Evolutionary conservation across 1,140 invertebrate species (phyloP).

Genomic region (Pentalonia nigronervosa): DNA sequence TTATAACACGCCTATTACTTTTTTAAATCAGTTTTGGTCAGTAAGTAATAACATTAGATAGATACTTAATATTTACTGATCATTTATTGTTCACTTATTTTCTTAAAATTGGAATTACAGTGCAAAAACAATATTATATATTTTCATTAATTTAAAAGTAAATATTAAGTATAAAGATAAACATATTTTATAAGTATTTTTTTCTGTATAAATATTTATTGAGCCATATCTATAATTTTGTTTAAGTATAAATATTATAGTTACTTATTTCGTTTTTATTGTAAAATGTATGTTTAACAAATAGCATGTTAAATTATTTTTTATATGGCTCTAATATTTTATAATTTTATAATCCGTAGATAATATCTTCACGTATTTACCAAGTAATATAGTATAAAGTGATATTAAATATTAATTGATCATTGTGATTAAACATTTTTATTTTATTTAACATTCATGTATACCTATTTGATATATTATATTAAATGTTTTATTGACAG

Average conservation of each 20-base stretch:
- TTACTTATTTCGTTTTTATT: background rate
- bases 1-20: background rate
- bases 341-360: background rate
- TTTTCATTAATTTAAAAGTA: background rate
- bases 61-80: background rate
- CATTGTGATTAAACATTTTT: background rate
- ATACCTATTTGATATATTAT: background rate
- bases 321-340: background rate
- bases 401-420: background rate
- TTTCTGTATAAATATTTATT: background rate
- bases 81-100: background rate
- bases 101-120: too few species aligned
- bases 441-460: background rate
- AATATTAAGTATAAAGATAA: background rate
- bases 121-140: background rate
- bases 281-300: background rate
- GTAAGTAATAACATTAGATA: background rate
- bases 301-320: background rate
- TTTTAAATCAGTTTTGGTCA: background rate
- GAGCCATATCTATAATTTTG: background rate
- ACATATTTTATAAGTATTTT: background rate
- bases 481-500: slow-evolving; percentile 26
- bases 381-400: background rate
- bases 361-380: background rate
- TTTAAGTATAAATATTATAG: too few species aligned